A percentile compares a stretch with the other conserved stretches of the same genome.
Evolutionary conservation across 1,140 invertebrate genomes (phyloP).

Genomic region (Nymphalis io): DNA sequence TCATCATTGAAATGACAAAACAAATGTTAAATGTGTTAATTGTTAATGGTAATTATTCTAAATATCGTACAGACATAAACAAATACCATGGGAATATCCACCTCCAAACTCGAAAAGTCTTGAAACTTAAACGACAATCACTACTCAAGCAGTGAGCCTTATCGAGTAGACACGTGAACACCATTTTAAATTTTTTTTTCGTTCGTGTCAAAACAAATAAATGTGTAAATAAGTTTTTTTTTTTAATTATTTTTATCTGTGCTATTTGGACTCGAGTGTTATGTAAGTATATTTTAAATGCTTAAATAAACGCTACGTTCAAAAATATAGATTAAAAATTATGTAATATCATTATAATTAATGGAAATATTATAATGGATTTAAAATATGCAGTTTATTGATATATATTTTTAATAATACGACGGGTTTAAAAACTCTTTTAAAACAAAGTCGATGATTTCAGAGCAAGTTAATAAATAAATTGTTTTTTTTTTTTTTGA

Average conservation of each 20-base stretch:
- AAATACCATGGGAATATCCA: slow-evolving; percentile 4
- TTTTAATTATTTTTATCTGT: slow-evolving; percentile 2
- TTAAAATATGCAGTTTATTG: no score
- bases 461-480: no score
- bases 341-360: background rate
- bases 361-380: no score
- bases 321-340: background rate
- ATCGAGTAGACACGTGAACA: background rate
- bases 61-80: background rate
- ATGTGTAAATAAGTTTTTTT: slow-evolving; percentile 11
- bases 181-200: slow-evolving; percentile 1
- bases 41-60: background rate
- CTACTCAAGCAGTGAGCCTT: background rate
- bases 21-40: no score
- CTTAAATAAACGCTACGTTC: background rate
- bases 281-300: slow-evolving; percentile 18
- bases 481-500: no score
- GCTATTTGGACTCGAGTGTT: slow-evolving; percentile 9
- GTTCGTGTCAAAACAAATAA: background rate
- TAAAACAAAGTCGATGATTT: no score
- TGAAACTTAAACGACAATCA: background rate
- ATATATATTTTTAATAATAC: no score
- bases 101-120: background rate
- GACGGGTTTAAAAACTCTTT: no score
- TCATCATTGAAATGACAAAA: no score